These are phyloP conservation scores for Astropecten irregularis DNA, from an alignment of 53 echinoderm and acorn worm genomes.

Conservation along the genomic window DNA sequence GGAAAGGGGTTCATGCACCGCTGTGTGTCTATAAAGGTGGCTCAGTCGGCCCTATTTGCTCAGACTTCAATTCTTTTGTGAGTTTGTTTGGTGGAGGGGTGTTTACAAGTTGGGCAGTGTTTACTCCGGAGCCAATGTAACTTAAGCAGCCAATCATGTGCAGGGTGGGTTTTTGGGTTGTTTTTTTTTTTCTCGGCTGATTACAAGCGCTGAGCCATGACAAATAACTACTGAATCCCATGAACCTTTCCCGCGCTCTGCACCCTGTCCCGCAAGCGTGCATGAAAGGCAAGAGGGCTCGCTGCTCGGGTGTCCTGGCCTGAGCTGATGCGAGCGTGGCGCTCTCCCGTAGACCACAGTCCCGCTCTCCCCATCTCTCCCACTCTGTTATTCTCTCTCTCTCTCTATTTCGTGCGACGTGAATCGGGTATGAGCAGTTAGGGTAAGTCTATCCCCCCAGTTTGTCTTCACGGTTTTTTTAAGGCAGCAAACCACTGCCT, in stretches of 20 bases:
- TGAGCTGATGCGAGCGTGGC: neutral
- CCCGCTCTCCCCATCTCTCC: neutral
- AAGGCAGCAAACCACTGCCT: neutral
- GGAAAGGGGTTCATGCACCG: too few species aligned
- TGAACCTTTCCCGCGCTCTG: neutral
- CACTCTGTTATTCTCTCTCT: neutral
- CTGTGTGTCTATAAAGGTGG: too few species aligned
- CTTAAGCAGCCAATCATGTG: constrained; percentile 7
- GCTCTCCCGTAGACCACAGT: neutral
- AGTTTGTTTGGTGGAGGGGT: neutral
- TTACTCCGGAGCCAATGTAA: neutral
- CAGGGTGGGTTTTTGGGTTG: neutral
- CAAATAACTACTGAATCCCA: constrained; percentile 1
- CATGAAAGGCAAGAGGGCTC: too few species aligned
- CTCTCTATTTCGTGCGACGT: neutral
- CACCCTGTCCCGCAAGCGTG: too few species aligned
- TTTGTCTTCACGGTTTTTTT: neutral
- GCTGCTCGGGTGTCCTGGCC: neutral
- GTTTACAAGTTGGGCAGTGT: neutral
- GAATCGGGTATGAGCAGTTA: too few species aligned
- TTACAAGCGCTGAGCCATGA: constrained; percentile 9
- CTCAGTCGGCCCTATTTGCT: too few species aligned
- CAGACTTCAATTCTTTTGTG: too few species aligned
- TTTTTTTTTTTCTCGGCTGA: too few species aligned
- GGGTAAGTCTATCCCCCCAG: neutral